Conservation (phyloP, 2,113 vertebrate genomes). For the Syngnathoides biaculeatus region DNA sequence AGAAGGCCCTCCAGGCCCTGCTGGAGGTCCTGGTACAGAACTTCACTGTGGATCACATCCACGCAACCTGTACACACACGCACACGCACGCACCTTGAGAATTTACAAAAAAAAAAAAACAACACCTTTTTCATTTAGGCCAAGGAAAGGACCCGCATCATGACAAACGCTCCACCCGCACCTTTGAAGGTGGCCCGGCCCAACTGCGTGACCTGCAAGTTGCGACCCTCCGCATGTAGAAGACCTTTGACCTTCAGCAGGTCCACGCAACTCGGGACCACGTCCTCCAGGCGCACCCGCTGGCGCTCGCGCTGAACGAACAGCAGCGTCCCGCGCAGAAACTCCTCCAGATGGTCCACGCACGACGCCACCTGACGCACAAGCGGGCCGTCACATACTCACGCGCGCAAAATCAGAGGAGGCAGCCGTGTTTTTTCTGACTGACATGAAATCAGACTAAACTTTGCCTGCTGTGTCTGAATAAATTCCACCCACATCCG, state of each 20-base stretch:
- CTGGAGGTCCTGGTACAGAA: slow-evolving; percentile 84
- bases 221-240: slow-evolving; percentile 45
- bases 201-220: slow-evolving; percentile 79
- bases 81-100: too few species aligned
- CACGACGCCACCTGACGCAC: slow-evolving; percentile 77
- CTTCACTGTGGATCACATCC: slow-evolving; percentile 80
- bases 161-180: slow-evolving; percentile 29
- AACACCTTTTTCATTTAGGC: too few species aligned
- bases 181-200: slow-evolving; percentile 90
- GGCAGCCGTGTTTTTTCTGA: too few species aligned
- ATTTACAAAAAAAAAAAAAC: too few species aligned
- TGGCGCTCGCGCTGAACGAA: slow-evolving; percentile 77
- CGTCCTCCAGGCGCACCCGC: slow-evolving; percentile 73
- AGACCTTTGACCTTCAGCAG: slow-evolving; percentile 79
- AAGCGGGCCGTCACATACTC: not conserved
- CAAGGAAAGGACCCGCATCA: too few species aligned
- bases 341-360: slow-evolving; percentile 69
- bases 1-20: slow-evolving; percentile 87
- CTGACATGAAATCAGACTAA: too few species aligned
- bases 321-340: slow-evolving; percentile 82
- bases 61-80: slow-evolving; percentile 76
- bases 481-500: too few species aligned
- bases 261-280: slow-evolving; percentile 68
- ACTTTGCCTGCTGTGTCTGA: too few species aligned
- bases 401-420: too few species aligned